A percentile compares a stretch with the other conserved stretches of the same genome.
Conservation (phyloP, 2,797 vertebrate genomes). For the Sebastes oblongus region DNA sequence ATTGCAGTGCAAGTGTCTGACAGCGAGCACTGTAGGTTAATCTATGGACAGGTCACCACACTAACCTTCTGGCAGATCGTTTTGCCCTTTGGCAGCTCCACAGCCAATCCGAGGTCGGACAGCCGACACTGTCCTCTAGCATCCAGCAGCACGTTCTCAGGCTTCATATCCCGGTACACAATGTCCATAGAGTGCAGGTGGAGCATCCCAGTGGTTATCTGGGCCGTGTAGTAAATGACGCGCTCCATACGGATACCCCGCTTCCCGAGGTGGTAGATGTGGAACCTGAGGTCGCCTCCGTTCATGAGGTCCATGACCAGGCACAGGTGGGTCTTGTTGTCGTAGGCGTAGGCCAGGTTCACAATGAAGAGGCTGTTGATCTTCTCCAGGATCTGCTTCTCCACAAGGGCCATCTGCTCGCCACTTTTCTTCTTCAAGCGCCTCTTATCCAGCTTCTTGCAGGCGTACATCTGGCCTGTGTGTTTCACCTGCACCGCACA, state of each 20-base stretch:
- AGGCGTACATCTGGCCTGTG: constrained; percentile 94
- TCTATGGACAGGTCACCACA: background rate
- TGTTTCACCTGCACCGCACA: constrained; percentile 92
- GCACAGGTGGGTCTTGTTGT: constrained; percentile 90
- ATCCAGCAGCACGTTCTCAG: constrained; percentile 92
- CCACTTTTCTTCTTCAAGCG: constrained; percentile 90
- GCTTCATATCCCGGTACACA: constrained; percentile 90
- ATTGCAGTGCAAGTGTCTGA: background rate
- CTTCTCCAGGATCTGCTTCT: constrained; percentile 92
- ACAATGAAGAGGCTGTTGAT: constrained; percentile 91
- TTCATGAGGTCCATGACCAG: constrained; percentile 96
- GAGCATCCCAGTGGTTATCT: constrained; percentile 88
- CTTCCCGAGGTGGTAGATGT: constrained; percentile 90
- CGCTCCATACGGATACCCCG: constrained; percentile 87
- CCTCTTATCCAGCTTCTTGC: constrained; percentile 93
- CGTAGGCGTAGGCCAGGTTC: constrained; percentile 89
- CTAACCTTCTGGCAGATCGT: constrained; percentile 85
- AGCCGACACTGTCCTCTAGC: constrained; percentile 88
- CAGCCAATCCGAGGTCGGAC: constrained; percentile 91
- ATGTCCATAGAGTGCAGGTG: constrained; percentile 89
- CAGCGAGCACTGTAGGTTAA: constrained; percentile 8
- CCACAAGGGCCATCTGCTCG: constrained; percentile 88
- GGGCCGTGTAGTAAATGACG: constrained; percentile 89
- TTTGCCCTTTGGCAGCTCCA: constrained; percentile 84
- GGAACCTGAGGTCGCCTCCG: constrained; percentile 92